Percentiles rank a stretch among this genome's conserved stretches.
These are phyloP conservation scores for Momotus momota DNA, from an alignment of 2,797 vertebrate species.

Conservation along the genomic window DNA sequence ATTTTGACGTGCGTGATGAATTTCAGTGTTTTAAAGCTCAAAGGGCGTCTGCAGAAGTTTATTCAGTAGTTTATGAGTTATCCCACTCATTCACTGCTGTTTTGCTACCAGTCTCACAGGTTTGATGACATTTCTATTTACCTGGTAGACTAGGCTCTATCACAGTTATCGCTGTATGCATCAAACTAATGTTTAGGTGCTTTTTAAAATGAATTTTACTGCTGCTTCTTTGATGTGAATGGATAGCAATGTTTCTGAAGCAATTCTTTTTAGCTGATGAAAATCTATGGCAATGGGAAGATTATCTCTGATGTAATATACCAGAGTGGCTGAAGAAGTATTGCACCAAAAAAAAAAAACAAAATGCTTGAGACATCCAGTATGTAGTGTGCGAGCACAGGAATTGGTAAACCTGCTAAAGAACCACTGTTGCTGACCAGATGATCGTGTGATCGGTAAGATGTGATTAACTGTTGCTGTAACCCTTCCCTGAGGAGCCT, in stretches of 20 bases:
- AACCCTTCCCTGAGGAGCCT: neutral
- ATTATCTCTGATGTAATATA: neutral
- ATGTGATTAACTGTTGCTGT: neutral
- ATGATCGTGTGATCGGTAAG: neutral
- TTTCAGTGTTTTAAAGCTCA: neutral
- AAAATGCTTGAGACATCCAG: neutral
- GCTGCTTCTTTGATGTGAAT: neutral
- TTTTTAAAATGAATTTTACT: neutral
- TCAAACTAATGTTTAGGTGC: neutral
- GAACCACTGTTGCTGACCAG: neutral
- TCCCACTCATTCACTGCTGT: neutral
- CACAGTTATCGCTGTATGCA: neutral
- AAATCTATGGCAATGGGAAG: neutral
- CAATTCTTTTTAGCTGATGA: neutral
- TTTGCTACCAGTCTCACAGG: neutral
- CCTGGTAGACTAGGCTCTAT: neutral
- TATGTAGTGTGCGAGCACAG: neutral
- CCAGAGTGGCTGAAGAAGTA: neutral
- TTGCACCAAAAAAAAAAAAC: neutral
- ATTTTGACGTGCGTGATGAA: neutral
- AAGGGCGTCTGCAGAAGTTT: neutral
- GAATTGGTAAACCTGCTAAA: neutral
- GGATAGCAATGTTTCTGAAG: neutral
- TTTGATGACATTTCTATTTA: neutral
- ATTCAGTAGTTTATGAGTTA: slow-evolving; percentile 11